phyloP scores from a whole-genome alignment of 2,113 vertebrate species.

The Crotalus horridus region DNA sequence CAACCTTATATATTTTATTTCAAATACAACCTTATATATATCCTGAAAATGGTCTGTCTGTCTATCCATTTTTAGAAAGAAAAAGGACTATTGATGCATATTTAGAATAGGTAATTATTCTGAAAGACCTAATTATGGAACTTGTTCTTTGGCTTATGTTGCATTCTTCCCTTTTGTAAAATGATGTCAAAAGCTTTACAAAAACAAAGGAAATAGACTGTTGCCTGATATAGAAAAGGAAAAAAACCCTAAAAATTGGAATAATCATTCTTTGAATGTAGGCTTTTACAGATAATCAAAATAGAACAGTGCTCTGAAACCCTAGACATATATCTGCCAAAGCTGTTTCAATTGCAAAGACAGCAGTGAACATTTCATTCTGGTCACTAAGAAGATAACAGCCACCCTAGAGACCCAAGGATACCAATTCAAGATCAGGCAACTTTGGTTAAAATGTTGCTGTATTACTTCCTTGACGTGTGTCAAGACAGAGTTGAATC shows the following conservation, averaged over 20 bases:
- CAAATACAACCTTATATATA: neutral
- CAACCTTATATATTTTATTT: neutral
- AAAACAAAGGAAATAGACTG: neutral
- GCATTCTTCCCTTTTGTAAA: neutral
- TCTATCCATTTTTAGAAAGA: neutral
- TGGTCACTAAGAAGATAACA: conserved; percentile 33
- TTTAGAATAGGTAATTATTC: neutral
- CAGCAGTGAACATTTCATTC: conserved; percentile 10
- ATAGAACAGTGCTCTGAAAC: conserved; percentile 39
- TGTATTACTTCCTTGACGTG: neutral
- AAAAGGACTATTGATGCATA: neutral
- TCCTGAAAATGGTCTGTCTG: neutral
- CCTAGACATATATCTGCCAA: conserved; percentile 16
- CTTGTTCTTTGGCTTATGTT: neutral
- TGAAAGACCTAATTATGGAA: neutral
- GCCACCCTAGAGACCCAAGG: conserved; percentile 4
- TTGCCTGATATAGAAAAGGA: neutral
- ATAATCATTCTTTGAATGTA: conserved; percentile 36
- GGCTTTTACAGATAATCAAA: conserved; percentile 53
- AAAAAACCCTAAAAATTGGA: conserved; percentile 26
- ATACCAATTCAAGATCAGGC: neutral
- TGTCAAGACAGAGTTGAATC: neutral
- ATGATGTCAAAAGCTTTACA: neutral
- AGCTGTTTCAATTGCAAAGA: conserved; percentile 26
- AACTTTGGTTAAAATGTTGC: neutral